phyloP scores from a whole-genome alignment of 2,113 vertebrate genomes.

The Emydocephalus ijimae region DNA sequence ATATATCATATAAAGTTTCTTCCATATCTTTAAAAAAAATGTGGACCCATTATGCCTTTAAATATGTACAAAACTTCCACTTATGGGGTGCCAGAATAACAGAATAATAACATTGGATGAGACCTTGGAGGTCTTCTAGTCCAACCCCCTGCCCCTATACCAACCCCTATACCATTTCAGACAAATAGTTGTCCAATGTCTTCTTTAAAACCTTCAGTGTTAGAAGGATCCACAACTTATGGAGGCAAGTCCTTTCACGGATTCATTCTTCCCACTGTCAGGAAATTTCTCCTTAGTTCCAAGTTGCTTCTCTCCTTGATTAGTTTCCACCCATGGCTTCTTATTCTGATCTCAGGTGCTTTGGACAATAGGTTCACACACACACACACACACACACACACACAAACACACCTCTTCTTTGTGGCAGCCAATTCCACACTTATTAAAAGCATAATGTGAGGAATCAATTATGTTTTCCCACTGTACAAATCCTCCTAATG shows the following conservation, averaged over 20 bases:
- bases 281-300: not conserved
- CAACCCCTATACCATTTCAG: not conserved
- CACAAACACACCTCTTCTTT: not conserved
- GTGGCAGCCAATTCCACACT: not conserved
- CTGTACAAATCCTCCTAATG: not conserved
- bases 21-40: not conserved
- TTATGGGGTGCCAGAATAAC: not conserved
- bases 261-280: not conserved
- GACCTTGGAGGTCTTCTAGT: not conserved
- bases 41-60: not conserved
- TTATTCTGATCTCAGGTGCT: not conserved
- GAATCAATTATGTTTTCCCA: not conserved
- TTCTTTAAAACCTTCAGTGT: not conserved
- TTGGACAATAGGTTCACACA: too few relatives aligned
- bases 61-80: not conserved
- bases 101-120: not conserved
- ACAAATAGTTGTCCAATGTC: not conserved
- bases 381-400: too few relatives aligned
- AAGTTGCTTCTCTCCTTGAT: not conserved
- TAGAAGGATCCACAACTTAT: not conserved
- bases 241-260: not conserved
- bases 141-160: not conserved
- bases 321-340: not conserved
- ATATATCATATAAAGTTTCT: not conserved
- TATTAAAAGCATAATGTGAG: not conserved